Base-by-base conservation (phyloP, 1,140 invertebrate genomes). In the Wasmannia auropunctata region DNA sequence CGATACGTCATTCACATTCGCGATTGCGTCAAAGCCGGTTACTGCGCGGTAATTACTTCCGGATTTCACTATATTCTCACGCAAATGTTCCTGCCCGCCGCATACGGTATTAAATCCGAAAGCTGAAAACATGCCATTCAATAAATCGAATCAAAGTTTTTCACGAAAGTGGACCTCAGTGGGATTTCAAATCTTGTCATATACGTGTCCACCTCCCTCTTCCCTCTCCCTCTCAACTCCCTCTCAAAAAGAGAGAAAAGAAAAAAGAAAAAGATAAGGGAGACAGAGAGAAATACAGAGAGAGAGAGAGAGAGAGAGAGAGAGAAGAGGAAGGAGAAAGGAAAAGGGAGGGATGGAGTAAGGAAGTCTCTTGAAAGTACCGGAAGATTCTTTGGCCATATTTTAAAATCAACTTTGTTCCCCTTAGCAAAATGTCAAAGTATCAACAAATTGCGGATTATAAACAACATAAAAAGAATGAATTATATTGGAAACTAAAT, bases 1-100 rank as follows among this genome's bases (percentile, higher is more conserved):
- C 62, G 46, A 80, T 54, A 49, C 14, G 34, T 54, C 67, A 51
- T 6, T 54, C 77, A 40, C 37, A 31, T 43, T 67, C 31, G 31
- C 77, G 63, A 70, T 80, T 80, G 77, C 63, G 49, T 69, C 63
- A 70, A 80, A 69, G 62, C 22, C 46, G 46, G 46, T 54, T 69
- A 56, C 77, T 40, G 63, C 46, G 46, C 16, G 46, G 43, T 80
- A 80, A 70, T 80, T 80, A 80, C 77, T 80, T 80, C 77, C 77
- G 77, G 77, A 80, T 80, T 80, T 80, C 77, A 80, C 77, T 80
- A 67, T 54, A 80, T 80, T 80, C 77, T 80, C 77, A 80, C 77
- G 77, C 77, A 80, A 80, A 80, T 80, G 62, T 54, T 80, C 25
- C 46, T 70, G 16, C 19, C 22, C 14, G 22, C 46, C 43, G 76